Percentiles rank a stretch among this genome's conserved stretches.
Conservation (phyloP, 1,140 invertebrate genomes). For the Calliopsis andreniformis region DNA sequence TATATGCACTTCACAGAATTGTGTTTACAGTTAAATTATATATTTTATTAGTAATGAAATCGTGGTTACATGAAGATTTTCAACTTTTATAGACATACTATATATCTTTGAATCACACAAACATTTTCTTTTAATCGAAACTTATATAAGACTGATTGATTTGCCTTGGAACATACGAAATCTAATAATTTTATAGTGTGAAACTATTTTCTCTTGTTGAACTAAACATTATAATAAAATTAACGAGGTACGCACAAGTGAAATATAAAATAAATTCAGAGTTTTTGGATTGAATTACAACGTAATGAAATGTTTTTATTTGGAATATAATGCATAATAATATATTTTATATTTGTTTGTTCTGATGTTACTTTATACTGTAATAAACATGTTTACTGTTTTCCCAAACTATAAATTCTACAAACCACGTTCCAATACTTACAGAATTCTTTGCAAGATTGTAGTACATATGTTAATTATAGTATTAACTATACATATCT, state of each 20-base stretch:
- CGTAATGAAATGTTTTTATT: constrained; percentile 26
- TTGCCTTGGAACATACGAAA: constrained; percentile 66
- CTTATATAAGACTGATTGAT: constrained; percentile 74
- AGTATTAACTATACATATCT: constrained; percentile 6
- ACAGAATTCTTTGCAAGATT: not conserved
- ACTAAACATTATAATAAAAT: constrained; percentile 18
- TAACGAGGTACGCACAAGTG: constrained; percentile 10
- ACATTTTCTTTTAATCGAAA: constrained; percentile 39
- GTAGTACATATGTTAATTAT: not conserved
- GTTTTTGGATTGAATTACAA: constrained; percentile 11
- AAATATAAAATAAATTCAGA: constrained; percentile 15
- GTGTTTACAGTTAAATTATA: constrained; percentile 22
- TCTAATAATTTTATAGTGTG: constrained; percentile 22
- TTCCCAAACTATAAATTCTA: too few species aligned
- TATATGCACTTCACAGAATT: not conserved
- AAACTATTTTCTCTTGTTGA: constrained; percentile 32
- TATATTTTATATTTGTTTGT: constrained; percentile 56
- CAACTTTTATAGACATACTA: constrained; percentile 6
- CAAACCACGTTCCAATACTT: too few species aligned
- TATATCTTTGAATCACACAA: constrained; percentile 20
- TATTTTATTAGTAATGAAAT: constrained; percentile 33
- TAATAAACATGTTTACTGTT: constrained; percentile 53
- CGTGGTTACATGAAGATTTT: constrained; percentile 16
- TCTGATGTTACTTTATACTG: constrained; percentile 23
- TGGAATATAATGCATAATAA: constrained; percentile 15